phyloP scores from a whole-genome alignment of 2,888 invertebrate species.

The Nephrotoma guestfalica region DNA sequence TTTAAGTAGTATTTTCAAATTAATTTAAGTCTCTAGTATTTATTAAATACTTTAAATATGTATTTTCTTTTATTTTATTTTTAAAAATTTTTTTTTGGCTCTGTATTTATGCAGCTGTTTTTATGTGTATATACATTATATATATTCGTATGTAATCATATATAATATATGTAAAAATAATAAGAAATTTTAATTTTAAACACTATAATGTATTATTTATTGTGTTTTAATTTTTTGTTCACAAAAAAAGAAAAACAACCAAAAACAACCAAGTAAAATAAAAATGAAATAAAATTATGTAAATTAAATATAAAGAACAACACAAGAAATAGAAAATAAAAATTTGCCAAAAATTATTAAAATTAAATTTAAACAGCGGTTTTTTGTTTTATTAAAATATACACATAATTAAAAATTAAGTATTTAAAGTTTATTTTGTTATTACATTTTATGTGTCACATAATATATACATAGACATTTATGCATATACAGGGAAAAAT shows the following conservation, averaged over 20 bases:
- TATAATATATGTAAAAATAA: not conserved
- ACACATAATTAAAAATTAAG: not conserved
- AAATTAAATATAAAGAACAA: not conserved
- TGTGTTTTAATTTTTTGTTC: not conserved
- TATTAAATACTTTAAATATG: not conserved
- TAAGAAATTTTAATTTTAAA: not conserved
- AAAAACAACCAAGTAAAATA: not conserved
- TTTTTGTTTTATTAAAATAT: not conserved
- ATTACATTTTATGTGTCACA: not conserved
- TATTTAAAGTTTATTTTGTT: not conserved
- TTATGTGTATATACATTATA: not conserved
- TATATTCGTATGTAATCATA: not conserved
- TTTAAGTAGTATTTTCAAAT: not conserved
- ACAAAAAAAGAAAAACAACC: not conserved
- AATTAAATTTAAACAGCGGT: not conserved
- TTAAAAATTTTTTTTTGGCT: not conserved
- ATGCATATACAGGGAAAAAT: not conserved
- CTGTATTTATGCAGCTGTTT: not conserved
- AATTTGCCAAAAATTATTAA: not conserved
- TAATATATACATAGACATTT: not conserved
- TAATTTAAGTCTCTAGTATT: not conserved
- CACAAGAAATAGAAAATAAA: not conserved
- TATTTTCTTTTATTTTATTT: not conserved
- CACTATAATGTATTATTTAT: not conserved
- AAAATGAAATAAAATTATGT: not conserved